Conservation (phyloP, 2,113 vertebrate genomes). For the Mus spicilegus region DNA sequence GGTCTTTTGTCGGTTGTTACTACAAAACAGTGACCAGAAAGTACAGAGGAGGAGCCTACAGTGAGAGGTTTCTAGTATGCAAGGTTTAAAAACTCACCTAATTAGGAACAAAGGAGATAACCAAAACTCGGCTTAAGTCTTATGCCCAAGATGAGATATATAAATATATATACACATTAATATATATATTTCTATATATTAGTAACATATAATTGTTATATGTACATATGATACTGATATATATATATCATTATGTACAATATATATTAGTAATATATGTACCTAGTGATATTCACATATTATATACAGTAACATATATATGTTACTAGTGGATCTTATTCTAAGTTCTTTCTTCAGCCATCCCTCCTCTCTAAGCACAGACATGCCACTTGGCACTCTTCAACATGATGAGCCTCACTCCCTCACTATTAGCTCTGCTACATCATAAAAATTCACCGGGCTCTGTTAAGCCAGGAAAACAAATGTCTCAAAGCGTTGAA, state of each 20-base stretch:
- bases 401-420: background rate
- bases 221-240: too few species aligned
- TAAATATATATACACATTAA: background rate
- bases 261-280: background rate
- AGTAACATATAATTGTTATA: background rate
- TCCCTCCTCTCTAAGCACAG: background rate
- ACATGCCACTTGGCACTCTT: background rate
- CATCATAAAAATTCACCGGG: background rate
- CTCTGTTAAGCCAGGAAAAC: background rate
- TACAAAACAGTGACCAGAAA: background rate
- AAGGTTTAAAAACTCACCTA: slow-evolving; percentile 10
- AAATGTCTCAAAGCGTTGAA: background rate
- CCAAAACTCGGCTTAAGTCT: background rate
- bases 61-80: background rate
- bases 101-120: background rate
- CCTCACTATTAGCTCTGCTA: background rate
- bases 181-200: background rate
- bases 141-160: background rate
- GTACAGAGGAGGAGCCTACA: background rate
- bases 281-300: background rate
- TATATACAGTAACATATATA: background rate
- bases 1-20: background rate
- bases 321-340: background rate
- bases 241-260: too few species aligned
- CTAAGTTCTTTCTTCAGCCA: background rate